Base-by-base conservation (phyloP, 2,888 invertebrate species). In the Torymus tubicola region DNA sequence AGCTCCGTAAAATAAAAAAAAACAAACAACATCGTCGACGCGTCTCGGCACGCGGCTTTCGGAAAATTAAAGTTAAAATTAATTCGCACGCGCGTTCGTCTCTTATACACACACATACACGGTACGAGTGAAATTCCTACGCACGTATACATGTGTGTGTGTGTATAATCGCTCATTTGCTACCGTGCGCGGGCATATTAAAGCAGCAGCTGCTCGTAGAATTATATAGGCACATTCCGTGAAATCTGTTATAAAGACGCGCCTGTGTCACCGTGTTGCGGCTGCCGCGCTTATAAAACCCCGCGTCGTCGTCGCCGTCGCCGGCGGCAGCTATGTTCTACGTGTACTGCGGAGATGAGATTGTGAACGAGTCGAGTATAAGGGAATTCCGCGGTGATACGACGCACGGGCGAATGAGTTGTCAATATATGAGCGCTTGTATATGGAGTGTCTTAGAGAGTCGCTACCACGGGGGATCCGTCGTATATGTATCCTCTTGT, bases 181-280 rank as follows among this genome's bases (percentile, higher is more conserved):
- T 75, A 75, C 70, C 42, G 70, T 70, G n/a, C 57, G 13, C 84
- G 85, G 86, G 87, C 68, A 68, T 73, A 73, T 78, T 78, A 73
- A 78, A 67, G 68, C 21, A 67, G 68, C 21, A 42, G 42, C 50
- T 61, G 68, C 78, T 68, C 57, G 73, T 68, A 88, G 88, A 89
- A 88, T 89, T 86, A 89, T 86, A 89, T 88, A 86, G 86, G 85
- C 85, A 87, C 85, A 87, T 88, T 88, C 87, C 86, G 81, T 81
- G 84, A 85, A 86, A 88, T 86, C 86, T 86, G 85, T 84, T 86
- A 86, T 60, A 2, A 5, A 50, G 70, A 82, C 82, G 84, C 65
- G 55, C 61, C 24, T 61, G 24, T 69, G 64, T 69, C 69, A 61
- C 73, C 14, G 13, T 21, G 21, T 21, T 21, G 42, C 10, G 42